Conservation (phyloP, 2,797 vertebrate species). For the Hippocampus kuda region DNA sequence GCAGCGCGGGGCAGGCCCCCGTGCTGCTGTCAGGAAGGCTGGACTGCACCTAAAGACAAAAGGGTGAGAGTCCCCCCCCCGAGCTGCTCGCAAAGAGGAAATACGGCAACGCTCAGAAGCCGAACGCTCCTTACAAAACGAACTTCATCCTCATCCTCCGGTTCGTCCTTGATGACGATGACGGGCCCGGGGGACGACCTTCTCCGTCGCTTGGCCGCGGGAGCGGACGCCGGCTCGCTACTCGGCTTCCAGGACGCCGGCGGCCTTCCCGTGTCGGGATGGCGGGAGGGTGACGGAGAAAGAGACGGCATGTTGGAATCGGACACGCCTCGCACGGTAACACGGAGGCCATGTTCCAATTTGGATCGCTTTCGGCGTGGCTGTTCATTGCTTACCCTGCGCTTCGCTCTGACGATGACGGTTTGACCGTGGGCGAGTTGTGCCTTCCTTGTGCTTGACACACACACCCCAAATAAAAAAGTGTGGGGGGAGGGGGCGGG, state of each 20-base stretch:
- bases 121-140: conserved; percentile 58
- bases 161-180: conserved; percentile 76
- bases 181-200: conserved; percentile 65
- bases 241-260: conserved; percentile 54
- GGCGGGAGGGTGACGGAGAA: neutral
- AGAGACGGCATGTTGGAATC: neutral
- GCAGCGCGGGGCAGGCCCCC: conserved; percentile 19
- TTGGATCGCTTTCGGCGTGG: neutral
- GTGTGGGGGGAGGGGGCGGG: too few species aligned
- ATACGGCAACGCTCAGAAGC: neutral
- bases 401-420: conserved; percentile 61
- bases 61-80: neutral
- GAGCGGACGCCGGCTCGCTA: conserved; percentile 44
- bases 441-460: conserved; percentile 48
- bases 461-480: neutral
- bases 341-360: too few species aligned
- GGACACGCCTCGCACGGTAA: too few species aligned
- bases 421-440: conserved; percentile 57
- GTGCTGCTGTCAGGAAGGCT: conserved; percentile 77
- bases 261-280: conserved; percentile 37
- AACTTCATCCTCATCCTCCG: conserved; percentile 73
- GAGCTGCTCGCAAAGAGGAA: neutral
- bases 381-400: conserved; percentile 51
- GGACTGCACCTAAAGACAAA: conserved; percentile 61
- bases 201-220: conserved; percentile 58